phyloP scores from a whole-genome alignment of 2,888 invertebrate species.

The Nematopogon swammerdamellus region DNA sequence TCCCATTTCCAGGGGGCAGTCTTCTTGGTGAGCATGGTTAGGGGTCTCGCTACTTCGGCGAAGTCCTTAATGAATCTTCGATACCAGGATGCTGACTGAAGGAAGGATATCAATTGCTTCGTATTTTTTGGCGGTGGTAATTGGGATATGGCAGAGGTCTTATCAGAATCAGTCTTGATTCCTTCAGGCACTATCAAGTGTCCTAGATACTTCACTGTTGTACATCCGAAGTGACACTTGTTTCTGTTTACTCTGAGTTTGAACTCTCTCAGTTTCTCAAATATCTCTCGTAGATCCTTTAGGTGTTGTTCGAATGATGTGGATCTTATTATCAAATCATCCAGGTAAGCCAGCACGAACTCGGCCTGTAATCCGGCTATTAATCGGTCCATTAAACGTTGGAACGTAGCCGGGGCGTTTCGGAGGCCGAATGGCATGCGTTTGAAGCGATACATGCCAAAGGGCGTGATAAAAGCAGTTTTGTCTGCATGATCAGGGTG shows the following conservation, averaged over 20 bases:
- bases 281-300: too few relatives aligned
- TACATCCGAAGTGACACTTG: slow-evolving; percentile 14
- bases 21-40: slow-evolving; percentile 15
- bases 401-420: slow-evolving; percentile 15
- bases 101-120: slow-evolving; percentile 16
- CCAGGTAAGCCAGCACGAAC: slow-evolving; percentile 7
- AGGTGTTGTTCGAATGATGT: slow-evolving; percentile 3
- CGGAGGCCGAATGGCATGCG: slow-evolving; percentile 14
- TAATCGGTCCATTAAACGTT: slow-evolving; percentile 14
- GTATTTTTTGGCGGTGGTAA: slow-evolving; percentile 14
- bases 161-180: slow-evolving; percentile 16
- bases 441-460: slow-evolving; percentile 12
- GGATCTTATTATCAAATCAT: slow-evolving; percentile 6
- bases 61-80: too few relatives aligned
- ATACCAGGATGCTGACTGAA: slow-evolving; percentile 19
- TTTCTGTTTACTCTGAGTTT: slow-evolving; percentile 12
- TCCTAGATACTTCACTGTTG: slow-evolving; percentile 14
- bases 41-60: slow-evolving; percentile 13
- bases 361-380: slow-evolving; percentile 8
- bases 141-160: slow-evolving; percentile 15
- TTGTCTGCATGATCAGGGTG: slow-evolving; percentile 10
- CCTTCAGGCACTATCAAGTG: slow-evolving; percentile 16
- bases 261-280: slow-evolving; percentile 6
- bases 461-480: slow-evolving; percentile 12
- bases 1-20: slow-evolving; percentile 12